Conservation (phyloP, 2,888 invertebrate genomes). For the Xylota segnis region DNA sequence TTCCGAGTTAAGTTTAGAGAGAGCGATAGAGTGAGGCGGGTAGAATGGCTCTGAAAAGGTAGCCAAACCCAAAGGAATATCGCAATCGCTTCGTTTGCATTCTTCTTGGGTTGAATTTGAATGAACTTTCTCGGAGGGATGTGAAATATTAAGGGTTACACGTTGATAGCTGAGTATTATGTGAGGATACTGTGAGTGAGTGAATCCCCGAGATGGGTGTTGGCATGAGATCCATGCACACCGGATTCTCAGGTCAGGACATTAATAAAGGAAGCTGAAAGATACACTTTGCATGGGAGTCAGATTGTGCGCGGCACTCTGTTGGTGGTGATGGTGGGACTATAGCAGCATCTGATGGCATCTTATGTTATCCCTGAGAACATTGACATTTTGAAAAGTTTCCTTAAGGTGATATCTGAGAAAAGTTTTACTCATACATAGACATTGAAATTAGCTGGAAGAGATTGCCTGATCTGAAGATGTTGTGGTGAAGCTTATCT, state of each 20-base stretch:
- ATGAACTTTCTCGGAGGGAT: conserved; percentile 58
- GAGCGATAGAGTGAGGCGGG: neutral
- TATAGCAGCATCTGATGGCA: conserved; percentile 28
- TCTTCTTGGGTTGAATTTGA: conserved; percentile 59
- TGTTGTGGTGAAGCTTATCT: conserved; percentile 22
- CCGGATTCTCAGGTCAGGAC: conserved; percentile 41
- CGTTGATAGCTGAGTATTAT: conserved; percentile 55
- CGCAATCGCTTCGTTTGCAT: conserved; percentile 51
- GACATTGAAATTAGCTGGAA: conserved; percentile 29
- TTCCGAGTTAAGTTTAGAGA: no score
- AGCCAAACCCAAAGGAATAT: conserved; percentile 50
- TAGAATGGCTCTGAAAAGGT: conserved; percentile 26
- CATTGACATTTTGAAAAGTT: conserved; percentile 32
- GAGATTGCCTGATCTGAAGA: neutral
- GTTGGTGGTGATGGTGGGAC: neutral
- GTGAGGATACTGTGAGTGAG: conserved; percentile 17
- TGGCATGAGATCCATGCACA: conserved; percentile 32
- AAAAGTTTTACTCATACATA: conserved; percentile 5
- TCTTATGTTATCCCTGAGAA: conserved; percentile 16
- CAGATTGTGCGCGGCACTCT: conserved; percentile 30
- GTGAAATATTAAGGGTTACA: conserved; percentile 64
- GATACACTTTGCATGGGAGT: conserved; percentile 33
- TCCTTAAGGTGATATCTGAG: neutral
- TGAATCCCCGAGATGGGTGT: conserved; percentile 32
- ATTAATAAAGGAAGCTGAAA: conserved; percentile 47